Evolutionary conservation across 2,113 vertebrate genomes (phyloP), one percentile per base, ranked within the genome.

Genomic region (Oceanites oceanicus): DNA sequence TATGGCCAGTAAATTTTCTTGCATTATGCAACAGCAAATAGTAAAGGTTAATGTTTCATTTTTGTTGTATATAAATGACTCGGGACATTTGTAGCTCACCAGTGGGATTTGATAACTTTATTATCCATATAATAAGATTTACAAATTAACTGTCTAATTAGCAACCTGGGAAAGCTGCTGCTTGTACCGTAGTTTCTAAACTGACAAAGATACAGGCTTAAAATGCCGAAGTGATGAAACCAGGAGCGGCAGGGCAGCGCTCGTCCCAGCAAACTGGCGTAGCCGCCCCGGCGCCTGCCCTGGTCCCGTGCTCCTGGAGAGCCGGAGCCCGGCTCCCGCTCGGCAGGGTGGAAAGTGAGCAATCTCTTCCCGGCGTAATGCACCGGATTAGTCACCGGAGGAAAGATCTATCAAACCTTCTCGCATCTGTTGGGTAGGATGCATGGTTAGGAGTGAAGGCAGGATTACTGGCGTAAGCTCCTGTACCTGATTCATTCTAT

Each of bases 81-180:
- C 15, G 9, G 75, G 92, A 92, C 3, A 27, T 86, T 94, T 65
- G 83, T 16, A 63, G 72, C 61, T 94, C 71, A 6, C 70, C 73
- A 17, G 56, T 55, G 86, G 94, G 86, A 81, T 72, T 83, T 71
- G 95, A 80, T 96, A 92, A 91, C 82, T 92, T 92, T 84, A 90
- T 97, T 94, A 94, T 49, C 89, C 79, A 25, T 40, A 55, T 95
- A 95, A 96, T 77, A 74, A 77, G 90, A 93, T 95, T 96, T 97
- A 80, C 93, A 94, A 95, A 97, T 96, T 61, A 89, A 49, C 91
- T 44, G 73, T 53, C 95, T 94, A 91, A 96, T 94, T 93, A 96
- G 78, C 86, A 38, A 75, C 86, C 72, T 61, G 92, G 75, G 88
- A 62, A 63, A 77, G 86, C 89, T 80, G 81, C 90, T 88, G 92